A percentile compares a stretch with the other conserved stretches of the same genome.
These are phyloP conservation scores for Pampusana beccarii DNA, from an alignment of 2,113 vertebrate species.

Conservation along the genomic window DNA sequence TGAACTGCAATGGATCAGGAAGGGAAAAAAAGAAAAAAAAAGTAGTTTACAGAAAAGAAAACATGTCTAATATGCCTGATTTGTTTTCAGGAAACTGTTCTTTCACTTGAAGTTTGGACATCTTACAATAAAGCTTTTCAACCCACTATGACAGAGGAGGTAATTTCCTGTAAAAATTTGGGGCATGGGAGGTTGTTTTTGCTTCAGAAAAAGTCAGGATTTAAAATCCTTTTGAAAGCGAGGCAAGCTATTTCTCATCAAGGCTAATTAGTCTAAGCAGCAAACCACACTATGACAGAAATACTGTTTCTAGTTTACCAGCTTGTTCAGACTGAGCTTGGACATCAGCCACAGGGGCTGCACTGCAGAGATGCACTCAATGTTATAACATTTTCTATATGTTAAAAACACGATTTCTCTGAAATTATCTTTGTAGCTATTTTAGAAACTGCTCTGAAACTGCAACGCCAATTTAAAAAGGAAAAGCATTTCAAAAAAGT, in stretches of 20 bases:
- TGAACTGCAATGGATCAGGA: not conserved
- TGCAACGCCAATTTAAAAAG: not conserved
- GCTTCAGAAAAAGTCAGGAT: not conserved
- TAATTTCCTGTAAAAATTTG: not conserved
- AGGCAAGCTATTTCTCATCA: not conserved
- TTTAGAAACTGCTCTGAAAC: not conserved
- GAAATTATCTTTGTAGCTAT: not conserved
- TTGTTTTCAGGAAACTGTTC: not conserved
- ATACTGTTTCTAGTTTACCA: not conserved
- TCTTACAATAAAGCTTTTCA: not conserved
- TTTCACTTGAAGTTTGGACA: not conserved
- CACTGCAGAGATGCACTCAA: fast-evolving
- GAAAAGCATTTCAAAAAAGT: not conserved
- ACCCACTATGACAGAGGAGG: not conserved
- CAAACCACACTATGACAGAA: not conserved
- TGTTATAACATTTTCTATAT: not conserved
- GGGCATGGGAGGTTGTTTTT: not conserved
- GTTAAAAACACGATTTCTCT: not conserved
- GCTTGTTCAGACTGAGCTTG: not conserved
- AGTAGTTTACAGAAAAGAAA: not conserved
- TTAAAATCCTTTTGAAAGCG: not conserved
- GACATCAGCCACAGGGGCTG: not conserved
- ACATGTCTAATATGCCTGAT: too few relatives aligned
- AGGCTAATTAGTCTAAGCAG: not conserved
- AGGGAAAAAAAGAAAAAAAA: not conserved